phyloP scores from a whole-genome alignment of 2,888 invertebrate species.

The Tenthredo distinguenda region DNA sequence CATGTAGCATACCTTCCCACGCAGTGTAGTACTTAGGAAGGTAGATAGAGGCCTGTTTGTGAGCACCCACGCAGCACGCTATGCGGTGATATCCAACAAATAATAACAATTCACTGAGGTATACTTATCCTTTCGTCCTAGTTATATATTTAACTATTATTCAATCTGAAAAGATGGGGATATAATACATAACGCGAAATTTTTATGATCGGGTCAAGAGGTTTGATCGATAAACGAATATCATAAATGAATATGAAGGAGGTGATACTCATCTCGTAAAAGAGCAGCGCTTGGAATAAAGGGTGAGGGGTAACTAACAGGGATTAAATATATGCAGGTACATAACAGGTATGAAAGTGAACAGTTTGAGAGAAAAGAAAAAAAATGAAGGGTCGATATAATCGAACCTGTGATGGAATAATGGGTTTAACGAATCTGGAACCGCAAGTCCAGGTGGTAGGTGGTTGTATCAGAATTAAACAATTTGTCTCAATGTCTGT shows the following conservation, averaged over 20 bases:
- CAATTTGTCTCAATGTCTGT: conserved; percentile 46
- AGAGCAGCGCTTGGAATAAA: neutral
- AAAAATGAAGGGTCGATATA: neutral
- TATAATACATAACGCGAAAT: neutral
- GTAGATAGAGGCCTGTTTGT: neutral
- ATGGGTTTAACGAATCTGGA: neutral
- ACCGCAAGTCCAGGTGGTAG: neutral
- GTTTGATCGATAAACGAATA: conserved; percentile 29
- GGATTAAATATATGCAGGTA: neutral
- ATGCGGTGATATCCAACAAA: neutral
- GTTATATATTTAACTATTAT: neutral
- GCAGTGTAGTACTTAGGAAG: neutral
- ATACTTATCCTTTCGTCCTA: neutral
- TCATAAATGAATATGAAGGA: conserved; percentile 32
- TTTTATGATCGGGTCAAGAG: neutral
- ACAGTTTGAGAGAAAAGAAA: neutral
- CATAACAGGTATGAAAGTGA: neutral
- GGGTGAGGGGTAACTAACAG: neutral
- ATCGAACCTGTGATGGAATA: conserved; percentile 13
- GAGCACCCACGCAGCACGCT: conserved; percentile 1
- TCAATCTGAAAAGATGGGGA: neutral
- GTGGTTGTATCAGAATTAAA: neutral
- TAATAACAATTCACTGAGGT: neutral
- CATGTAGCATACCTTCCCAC: neutral
- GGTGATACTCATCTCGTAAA: neutral